Conservation (phyloP, 2,888 invertebrate species). For the Bhutanitis thaidina region DNA sequence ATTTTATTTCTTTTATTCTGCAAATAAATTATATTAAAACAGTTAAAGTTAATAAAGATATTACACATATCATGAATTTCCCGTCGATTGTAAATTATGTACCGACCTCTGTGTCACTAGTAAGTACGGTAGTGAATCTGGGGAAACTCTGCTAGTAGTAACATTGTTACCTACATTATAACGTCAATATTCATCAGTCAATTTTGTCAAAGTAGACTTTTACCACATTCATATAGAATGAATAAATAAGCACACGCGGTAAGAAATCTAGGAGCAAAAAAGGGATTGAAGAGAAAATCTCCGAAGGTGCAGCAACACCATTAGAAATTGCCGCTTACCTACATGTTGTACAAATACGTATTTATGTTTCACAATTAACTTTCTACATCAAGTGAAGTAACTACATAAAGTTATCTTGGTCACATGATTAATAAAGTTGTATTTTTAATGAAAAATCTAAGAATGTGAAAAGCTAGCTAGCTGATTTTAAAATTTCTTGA, state of each 20-base stretch:
- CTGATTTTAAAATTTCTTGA: no score
- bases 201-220: constrained; percentile 2
- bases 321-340: constrained; percentile 32
- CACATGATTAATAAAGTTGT: constrained; percentile 14
- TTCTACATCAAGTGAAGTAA: constrained; percentile 32
- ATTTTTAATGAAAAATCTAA: not conserved
- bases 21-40: no score
- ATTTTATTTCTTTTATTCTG: no score
- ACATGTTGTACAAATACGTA: constrained; percentile 29
- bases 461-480: no score
- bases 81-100: no score
- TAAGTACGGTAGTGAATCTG: no score
- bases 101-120: no score
- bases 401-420: constrained; percentile 18
- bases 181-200: not conserved
- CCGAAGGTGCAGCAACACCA: constrained; percentile 26
- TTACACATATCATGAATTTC: no score
- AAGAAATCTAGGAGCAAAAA: constrained; percentile 14
- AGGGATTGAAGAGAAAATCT: constrained; percentile 21
- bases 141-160: no score
- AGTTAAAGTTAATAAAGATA: no score
- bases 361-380: constrained; percentile 35
- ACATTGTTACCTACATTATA: no score
- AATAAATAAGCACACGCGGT: constrained; percentile 7
- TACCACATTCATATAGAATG: constrained; percentile 3